A percentile compares a stretch with the other conserved stretches of the same genome.
These are phyloP conservation scores for Oscheius sp. DNA, from an alignment of 2,888 invertebrate genomes.

Conservation along the genomic window DNA sequence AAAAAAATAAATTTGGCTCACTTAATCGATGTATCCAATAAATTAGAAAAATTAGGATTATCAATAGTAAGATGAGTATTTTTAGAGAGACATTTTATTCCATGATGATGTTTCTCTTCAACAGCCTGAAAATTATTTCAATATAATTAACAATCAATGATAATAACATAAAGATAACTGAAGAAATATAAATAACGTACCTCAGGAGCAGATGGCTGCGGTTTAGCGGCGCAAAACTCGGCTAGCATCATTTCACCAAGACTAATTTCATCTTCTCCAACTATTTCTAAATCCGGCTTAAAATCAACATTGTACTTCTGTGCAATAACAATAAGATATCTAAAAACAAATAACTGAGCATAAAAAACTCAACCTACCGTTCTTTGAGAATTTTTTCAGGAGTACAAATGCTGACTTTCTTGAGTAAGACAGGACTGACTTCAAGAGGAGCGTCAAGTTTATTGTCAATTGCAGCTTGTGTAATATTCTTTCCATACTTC, in stretches of 20 bases:
- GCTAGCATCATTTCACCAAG: slow-evolving; percentile 47
- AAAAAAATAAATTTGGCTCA: no score
- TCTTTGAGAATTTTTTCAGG: slow-evolving; percentile 95
- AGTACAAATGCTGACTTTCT: slow-evolving; percentile 91
- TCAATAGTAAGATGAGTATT: no score
- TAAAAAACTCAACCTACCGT: slow-evolving; percentile 78
- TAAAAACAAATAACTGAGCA: slow-evolving; percentile 17
- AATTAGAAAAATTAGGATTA: no score
- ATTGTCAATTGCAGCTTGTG: slow-evolving; percentile 87
- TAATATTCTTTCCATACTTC: slow-evolving; percentile 94
- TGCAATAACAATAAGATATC: slow-evolving; percentile 90
- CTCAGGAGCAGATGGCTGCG: no score
- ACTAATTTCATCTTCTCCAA: slow-evolving; percentile 68
- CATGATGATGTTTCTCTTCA: no score
- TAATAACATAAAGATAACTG: no score
- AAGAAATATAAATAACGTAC: no score
- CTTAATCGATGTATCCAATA: no score
- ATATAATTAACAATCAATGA: not conserved
- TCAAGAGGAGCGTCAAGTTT: slow-evolving; percentile 77
- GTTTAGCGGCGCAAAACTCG: not conserved
- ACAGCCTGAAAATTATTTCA: not conserved
- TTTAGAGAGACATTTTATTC: no score
- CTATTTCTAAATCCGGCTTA: slow-evolving; percentile 88
- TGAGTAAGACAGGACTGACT: slow-evolving; percentile 79
- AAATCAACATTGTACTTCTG: slow-evolving; percentile 93